Evolutionary conservation across 1,140 invertebrate species (phyloP), one percentile per base, ranked within the genome.

Genomic region (Drosophila rhopaloa): DNA sequence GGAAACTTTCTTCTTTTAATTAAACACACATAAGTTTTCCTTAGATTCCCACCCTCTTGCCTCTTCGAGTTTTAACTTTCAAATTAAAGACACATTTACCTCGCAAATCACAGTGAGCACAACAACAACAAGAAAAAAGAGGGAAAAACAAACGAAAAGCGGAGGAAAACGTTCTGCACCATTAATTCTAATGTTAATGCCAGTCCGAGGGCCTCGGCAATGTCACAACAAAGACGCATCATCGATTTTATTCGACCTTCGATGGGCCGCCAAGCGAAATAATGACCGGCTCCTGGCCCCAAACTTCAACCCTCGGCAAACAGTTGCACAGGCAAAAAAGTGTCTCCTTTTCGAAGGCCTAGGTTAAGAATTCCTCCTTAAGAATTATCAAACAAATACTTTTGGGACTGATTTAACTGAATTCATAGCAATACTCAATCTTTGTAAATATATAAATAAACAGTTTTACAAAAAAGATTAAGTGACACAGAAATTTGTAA

Each of bases 141-240:
- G 48, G 50, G 63, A 57, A 74, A 70, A 70, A 40, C 55, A 76
- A 76, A 81, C 72, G 65, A 44, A 37, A 71, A 71, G 56, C 51
- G 40, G 44, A 9, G 44, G 41, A 74, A 75, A 72, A 38, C 76
- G 75, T 86, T 86, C 84, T 82, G 84, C 79, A 77, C 83, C 83
- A 86, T 86, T 86, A 86, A 86, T 83, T 86, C 85, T 89, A 83
- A 86, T 86, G 83, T 88, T 86, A 88, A 86, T 88, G 75, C 83
- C 76, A 77, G 80, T 67, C 57, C 65, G 58, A 80, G 79, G 72
- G 56, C 59, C 53, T 53, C 53, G 40, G 27, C 53, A 65, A 57
- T 65, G 53, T 54, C 60, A 76, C 59, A 55, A 75, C 76, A 83
- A 75, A 79, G 76, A 72, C 67, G 75, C 63, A 75, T 43, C 79